These are phyloP conservation scores for Mythimna impura DNA, from an alignment of 2,888 invertebrate species.

Conservation along the genomic window DNA sequence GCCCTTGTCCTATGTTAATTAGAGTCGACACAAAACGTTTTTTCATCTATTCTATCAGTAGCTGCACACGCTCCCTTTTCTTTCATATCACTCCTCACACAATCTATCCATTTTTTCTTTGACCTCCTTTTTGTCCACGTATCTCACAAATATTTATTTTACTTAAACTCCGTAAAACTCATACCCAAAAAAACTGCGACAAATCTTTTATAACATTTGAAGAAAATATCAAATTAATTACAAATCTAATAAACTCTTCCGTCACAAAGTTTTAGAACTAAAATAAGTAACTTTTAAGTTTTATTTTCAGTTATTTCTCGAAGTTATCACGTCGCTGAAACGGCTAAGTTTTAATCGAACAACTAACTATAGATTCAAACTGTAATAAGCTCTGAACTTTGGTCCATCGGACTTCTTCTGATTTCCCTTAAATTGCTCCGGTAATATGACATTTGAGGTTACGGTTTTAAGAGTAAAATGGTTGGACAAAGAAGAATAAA, in stretches of 20 bases:
- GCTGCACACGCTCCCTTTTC: too few species aligned
- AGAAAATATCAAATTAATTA: conserved; percentile 29
- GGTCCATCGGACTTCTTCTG: conserved; percentile 10
- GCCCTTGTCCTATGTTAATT: too few species aligned
- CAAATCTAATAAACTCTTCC: conserved; percentile 31
- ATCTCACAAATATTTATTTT: too few species aligned
- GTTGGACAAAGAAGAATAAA: background rate
- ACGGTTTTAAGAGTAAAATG: background rate
- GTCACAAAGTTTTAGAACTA: conserved; percentile 20
- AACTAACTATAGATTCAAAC: conserved; percentile 37
- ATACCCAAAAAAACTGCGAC: background rate
- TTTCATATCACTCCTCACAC: too few species aligned
- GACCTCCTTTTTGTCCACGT: background rate
- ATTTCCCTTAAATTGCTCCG: conserved; percentile 21
- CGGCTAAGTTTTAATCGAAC: conserved; percentile 56
- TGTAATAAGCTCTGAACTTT: conserved; percentile 56
- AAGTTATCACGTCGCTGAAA: conserved; percentile 37
- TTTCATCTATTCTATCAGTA: too few species aligned
- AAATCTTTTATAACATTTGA: conserved; percentile 5
- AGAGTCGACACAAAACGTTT: too few species aligned
- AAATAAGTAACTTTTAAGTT: conserved; percentile 31
- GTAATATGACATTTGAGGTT: conserved; percentile 8
- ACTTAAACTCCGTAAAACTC: background rate
- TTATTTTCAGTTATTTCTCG: conserved; percentile 45
- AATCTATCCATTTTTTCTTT: background rate